Evolutionary conservation across 1,140 invertebrate genomes (phyloP).

Genomic region (Drosophila burlai): DNA sequence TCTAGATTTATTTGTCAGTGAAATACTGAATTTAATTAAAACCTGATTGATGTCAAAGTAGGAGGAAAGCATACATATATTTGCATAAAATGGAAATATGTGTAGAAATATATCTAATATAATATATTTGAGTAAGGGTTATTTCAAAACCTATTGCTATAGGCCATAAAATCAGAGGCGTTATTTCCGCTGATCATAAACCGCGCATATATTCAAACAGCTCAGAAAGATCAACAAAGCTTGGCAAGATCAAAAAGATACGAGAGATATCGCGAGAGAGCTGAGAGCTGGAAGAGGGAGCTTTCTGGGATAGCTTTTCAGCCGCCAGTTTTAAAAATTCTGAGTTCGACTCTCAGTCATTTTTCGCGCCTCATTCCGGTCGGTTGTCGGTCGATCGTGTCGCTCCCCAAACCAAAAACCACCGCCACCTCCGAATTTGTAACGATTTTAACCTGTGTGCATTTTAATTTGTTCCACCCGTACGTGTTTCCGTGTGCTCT

Average conservation of each 20-base stretch:
- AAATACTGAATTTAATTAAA: not conserved
- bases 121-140: not conserved
- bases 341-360: slow-evolving; percentile 45
- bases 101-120: not conserved
- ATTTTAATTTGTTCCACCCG: slow-evolving; percentile 59
- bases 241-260: slow-evolving; percentile 12
- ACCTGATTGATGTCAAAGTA: not conserved
- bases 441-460: slow-evolving; percentile 54
- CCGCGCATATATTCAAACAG: slow-evolving; percentile 56
- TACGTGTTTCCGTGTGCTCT: slow-evolving; percentile 44
- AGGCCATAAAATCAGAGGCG: slow-evolving; percentile 61
- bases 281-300: not conserved
- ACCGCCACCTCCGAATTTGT: slow-evolving; percentile 7
- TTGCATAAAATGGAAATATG: not conserved
- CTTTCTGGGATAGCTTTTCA: slow-evolving; percentile 9
- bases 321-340: slow-evolving; percentile 28
- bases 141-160: slow-evolving; percentile 18
- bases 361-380: slow-evolving; percentile 44
- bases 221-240: slow-evolving; percentile 17
- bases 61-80: too few species aligned
- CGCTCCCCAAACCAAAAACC: not conserved
- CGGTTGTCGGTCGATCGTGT: slow-evolving; percentile 26
- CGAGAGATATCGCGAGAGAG: not conserved
- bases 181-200: slow-evolving; percentile 36
- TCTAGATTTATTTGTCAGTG: not conserved